Evolutionary conservation across 2,113 vertebrate genomes (phyloP).

Genomic region (Chloebia gouldiae): DNA sequence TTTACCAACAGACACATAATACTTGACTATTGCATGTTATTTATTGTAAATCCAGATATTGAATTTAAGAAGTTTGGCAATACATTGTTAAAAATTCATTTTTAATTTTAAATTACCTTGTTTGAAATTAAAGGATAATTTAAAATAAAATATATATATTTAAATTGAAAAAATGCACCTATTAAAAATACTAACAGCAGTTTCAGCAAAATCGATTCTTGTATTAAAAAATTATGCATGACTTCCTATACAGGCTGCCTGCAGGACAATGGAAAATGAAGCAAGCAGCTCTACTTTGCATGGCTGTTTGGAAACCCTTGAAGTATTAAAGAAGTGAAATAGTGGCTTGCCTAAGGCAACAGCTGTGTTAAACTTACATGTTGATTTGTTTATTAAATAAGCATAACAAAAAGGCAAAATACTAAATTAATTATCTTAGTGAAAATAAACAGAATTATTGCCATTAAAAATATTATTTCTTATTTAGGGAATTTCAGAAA

Average conservation of each 20-base stretch:
- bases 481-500: neutral
- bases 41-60: neutral
- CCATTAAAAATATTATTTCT: neutral
- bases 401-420: neutral
- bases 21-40: neutral
- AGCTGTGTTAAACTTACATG: neutral
- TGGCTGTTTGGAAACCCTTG: neutral
- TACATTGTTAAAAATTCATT: neutral
- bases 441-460: neutral
- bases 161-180: neutral
- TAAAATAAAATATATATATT: neutral
- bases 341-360: neutral
- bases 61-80: neutral
- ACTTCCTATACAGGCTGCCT: neutral
- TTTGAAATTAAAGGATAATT: neutral
- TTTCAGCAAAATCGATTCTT: neutral
- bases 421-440: neutral
- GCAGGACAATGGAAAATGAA: neutral
- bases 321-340: neutral
- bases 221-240: neutral
- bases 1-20: neutral
- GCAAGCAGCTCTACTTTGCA: neutral
- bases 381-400: neutral
- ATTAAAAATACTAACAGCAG: neutral
- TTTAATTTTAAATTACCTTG: neutral